These are phyloP conservation scores for Coptodon bakossiorum DNA, from an alignment of 2,113 vertebrate genomes.

Conservation along the genomic window DNA sequence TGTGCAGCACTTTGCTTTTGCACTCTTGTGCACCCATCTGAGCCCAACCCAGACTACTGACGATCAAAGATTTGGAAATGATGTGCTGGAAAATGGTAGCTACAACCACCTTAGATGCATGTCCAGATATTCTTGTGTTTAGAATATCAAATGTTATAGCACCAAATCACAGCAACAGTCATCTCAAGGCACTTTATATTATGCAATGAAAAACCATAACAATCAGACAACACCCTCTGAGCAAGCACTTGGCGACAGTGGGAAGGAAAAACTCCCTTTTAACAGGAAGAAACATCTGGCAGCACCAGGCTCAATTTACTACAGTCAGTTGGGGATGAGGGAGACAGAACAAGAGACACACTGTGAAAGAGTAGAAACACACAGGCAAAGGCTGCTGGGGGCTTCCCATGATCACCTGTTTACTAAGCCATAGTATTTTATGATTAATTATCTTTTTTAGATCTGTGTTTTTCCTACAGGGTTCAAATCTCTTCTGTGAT, in stretches of 20 bases:
- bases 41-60: not conserved
- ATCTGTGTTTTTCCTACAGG: not conserved
- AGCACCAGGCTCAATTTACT: not conserved
- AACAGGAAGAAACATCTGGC: not conserved
- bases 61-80: not conserved
- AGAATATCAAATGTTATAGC: not conserved
- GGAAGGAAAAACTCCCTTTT: not conserved
- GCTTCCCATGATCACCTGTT: not conserved
- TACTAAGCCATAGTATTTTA: not conserved
- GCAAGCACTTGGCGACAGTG: not conserved
- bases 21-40: not conserved
- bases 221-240: not conserved
- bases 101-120: not conserved
- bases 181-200: not conserved
- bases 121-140: not conserved
- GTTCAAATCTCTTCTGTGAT: not conserved
- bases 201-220: not conserved
- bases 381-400: no score
- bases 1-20: not conserved
- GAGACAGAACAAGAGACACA: not conserved
- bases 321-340: not conserved
- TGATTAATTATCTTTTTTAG: not conserved
- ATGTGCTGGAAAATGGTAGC: not conserved
- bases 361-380: not conserved
- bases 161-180: not conserved